phyloP scores from a whole-genome alignment of 2,797 vertebrate species.

The Huso huso region DNA sequence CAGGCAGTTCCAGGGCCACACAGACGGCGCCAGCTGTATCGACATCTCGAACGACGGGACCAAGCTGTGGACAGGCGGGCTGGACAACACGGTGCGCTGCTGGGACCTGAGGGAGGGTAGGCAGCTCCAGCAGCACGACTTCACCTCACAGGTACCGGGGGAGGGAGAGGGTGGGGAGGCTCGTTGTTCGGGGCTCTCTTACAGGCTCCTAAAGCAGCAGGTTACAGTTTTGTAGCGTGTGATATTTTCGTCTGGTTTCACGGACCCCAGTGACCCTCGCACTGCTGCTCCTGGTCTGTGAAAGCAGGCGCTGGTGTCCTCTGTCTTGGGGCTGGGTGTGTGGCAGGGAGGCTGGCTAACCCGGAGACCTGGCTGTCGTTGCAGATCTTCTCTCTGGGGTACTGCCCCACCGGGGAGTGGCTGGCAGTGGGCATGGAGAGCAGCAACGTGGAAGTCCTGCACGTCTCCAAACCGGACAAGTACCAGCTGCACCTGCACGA shows the following conservation, averaged over 20 bases:
- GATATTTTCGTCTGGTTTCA: no score
- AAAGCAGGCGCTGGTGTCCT: no score
- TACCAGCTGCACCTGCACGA: constrained; percentile 68
- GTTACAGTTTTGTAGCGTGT: constrained; percentile 30
- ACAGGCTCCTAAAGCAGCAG: background rate
- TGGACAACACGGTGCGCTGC: constrained; percentile 81
- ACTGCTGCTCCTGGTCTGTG: no score
- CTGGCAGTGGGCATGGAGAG: constrained; percentile 60
- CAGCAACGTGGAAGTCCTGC: constrained; percentile 60
- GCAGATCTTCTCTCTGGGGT: constrained; percentile 58
- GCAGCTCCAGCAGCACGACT: constrained; percentile 74
- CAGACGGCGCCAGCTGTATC: constrained; percentile 70
- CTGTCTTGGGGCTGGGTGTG: no score
- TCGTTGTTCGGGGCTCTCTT: constrained; percentile 23
- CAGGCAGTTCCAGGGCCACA: constrained; percentile 58
- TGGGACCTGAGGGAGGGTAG: constrained; percentile 80
- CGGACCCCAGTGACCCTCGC: no score
- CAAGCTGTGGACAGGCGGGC: constrained; percentile 75
- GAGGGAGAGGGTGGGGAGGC: constrained; percentile 21
- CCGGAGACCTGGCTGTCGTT: no score
- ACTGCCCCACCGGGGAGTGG: constrained; percentile 60
- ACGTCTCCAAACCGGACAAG: constrained; percentile 62
- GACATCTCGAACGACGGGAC: constrained; percentile 76
- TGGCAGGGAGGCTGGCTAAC: no score
- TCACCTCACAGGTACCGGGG: constrained; percentile 57